phyloP scores from a whole-genome alignment of 1,140 invertebrate species.

The Nephotettix cincticeps region DNA sequence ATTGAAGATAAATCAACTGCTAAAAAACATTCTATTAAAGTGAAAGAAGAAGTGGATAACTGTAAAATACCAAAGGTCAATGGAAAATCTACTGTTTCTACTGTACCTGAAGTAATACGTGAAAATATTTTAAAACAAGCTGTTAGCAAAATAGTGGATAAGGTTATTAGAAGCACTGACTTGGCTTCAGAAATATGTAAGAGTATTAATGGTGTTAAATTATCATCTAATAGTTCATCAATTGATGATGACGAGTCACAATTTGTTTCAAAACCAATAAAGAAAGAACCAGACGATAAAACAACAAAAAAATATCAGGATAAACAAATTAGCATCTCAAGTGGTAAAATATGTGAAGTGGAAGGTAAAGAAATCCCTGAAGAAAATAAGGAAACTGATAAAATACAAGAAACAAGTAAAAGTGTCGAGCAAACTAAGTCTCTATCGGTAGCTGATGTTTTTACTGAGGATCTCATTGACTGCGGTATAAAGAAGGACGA shows the following conservation, averaged over 20 bases:
- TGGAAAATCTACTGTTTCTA: constrained; percentile 33
- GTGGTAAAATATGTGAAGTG: constrained; percentile 14
- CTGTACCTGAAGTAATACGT: neutral
- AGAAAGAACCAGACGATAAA: neutral
- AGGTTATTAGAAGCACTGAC: constrained; percentile 14
- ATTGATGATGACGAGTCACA: neutral
- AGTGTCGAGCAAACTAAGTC: neutral
- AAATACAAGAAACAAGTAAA: neutral
- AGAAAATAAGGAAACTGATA: neutral
- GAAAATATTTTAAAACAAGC: constrained; percentile 17
- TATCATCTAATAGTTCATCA: neutral
- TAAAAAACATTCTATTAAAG: constrained; percentile 37
- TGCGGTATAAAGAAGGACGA: neutral
- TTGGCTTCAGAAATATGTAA: neutral
- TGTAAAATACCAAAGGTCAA: constrained; percentile 55
- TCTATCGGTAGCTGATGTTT: constrained; percentile 32
- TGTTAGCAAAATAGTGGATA: constrained; percentile 29
- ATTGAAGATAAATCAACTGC: constrained; percentile 31
- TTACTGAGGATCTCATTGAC: constrained; percentile 30
- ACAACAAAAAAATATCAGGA: too few species aligned
- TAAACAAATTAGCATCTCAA: too few species aligned
- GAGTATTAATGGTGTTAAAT: neutral
- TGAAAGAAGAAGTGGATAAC: constrained; percentile 58
- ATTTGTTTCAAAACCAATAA: neutral
- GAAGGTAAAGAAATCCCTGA: neutral